These are phyloP conservation scores for Coturnix japonica DNA, from an alignment of 2,113 vertebrate genomes.

Conservation along the genomic window DNA sequence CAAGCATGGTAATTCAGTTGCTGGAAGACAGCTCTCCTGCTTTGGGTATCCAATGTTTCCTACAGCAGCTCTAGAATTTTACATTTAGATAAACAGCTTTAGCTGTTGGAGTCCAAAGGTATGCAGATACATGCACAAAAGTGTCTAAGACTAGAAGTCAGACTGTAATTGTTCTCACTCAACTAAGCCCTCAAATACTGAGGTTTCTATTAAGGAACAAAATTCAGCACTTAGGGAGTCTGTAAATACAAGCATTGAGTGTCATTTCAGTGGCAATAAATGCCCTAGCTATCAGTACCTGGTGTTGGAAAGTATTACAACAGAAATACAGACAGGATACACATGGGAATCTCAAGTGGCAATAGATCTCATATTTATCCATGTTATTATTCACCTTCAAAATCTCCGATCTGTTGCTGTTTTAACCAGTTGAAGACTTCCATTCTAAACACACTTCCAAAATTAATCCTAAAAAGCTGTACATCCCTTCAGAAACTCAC, in stretches of 20 bases:
- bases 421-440: background rate
- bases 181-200: background rate
- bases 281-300: background rate
- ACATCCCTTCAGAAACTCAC: background rate
- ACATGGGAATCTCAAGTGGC: background rate
- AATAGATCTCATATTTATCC: background rate
- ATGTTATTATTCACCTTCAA: background rate
- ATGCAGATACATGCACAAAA: background rate
- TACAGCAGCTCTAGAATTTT: background rate
- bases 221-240: background rate
- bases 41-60: background rate
- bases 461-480: background rate
- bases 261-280: background rate
- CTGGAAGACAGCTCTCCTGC: background rate
- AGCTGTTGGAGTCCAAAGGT: background rate
- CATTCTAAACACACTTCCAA: background rate
- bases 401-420: background rate
- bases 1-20: background rate
- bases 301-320: background rate
- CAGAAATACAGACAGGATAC: background rate
- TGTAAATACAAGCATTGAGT: background rate
- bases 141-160: background rate
- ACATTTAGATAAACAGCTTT: accelerated
- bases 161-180: background rate
- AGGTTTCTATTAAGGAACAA: background rate